Base-by-base conservation (phyloP, 2,888 invertebrate species). In the Cryptocheilus praepositus region DNA sequence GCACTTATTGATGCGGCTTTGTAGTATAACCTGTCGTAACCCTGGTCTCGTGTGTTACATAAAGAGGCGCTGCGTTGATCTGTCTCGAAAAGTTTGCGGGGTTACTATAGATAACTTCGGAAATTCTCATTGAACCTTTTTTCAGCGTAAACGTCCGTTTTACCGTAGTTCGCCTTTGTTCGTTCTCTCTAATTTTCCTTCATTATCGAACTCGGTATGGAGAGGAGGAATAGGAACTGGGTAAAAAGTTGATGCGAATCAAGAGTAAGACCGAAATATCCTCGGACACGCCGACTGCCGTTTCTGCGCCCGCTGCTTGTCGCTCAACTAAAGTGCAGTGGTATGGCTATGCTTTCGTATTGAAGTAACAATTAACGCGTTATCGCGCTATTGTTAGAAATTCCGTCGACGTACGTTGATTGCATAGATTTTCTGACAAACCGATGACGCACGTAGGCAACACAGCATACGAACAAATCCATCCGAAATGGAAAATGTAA, bases 21-120 rank as follows among this genome's bases (percentile, higher is more conserved):
- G 66, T 68, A 53, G 61, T 75, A 22, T 63, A 73, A 77, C 73
- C 81, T 70, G 64, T 61, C 57, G 61, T 77, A 74, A 79, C 79
- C 75, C 73, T 61, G 36, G 46, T 63, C 67, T 65, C 76, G 5
- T 5, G 25, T 25, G 5, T 25, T 5, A 25, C 75, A 75, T 76
- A 79, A 81, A 76, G 69, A 74, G 79, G 68, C 66, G 68, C 71
- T 64, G 57, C 43, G 25, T 61, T 44, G 45, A 3, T 18, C 49
- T 49, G 13, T 18, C 5, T 18, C 49, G 49, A 18, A 49, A 18
- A 18, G 49, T 49, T 49, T 18, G n/a, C 49, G n/a, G 8, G 16
- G 7, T 1, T 25, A 1, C 36, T 36, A 7, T 36, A 7, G 28
- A 7, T 7, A 11, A 36, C 11, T 36, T 36, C 36, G 11, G 11